These are phyloP conservation scores for Hippocampus comes DNA, from an alignment of 2,113 vertebrate species.

Conservation along the genomic window DNA sequence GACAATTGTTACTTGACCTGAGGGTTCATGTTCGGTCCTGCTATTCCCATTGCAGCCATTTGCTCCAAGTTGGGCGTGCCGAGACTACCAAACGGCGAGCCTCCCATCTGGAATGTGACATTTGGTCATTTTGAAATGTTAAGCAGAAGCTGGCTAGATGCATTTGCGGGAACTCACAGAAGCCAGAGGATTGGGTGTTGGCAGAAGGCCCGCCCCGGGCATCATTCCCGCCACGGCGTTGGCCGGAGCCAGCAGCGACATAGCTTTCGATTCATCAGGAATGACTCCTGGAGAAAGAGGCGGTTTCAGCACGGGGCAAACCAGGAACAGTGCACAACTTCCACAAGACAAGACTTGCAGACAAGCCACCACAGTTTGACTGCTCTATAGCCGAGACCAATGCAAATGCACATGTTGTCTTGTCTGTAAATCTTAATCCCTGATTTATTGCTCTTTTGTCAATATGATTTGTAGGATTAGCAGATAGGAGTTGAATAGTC, in stretches of 20 bases:
- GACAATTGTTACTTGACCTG: conserved; percentile 72
- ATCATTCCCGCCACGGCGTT: conserved; percentile 98
- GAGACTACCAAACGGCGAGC: conserved; percentile 84
- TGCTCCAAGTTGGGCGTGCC: conserved; percentile 90
- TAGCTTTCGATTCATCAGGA: conserved; percentile 99
- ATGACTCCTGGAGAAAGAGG: conserved; percentile 93
- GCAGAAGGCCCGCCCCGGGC: conserved; percentile 97
- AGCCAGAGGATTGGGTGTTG: conserved; percentile 92
- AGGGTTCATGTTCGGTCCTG: conserved; percentile 88
- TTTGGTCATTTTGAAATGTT: neutral
- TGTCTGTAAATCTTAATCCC: conserved; percentile 72
- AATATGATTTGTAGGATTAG: conserved; percentile 78
- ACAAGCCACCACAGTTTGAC: conserved; percentile 70
- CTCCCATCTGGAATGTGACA: conserved; percentile 83
- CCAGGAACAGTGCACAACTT: conserved; percentile 62
- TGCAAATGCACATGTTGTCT: conserved; percentile 64
- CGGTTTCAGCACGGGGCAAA: conserved; percentile 70
- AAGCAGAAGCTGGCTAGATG: neutral
- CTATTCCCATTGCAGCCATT: conserved; percentile 92
- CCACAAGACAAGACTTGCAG: conserved; percentile 79
- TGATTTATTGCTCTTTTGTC: conserved; percentile 51
- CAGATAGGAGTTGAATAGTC: conserved; percentile 65
- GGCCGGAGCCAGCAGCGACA: conserved; percentile 97
- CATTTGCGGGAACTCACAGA: conserved; percentile 67
- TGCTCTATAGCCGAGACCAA: conserved; percentile 51